A percentile compares a stretch with the other conserved stretches of the same genome.
These are phyloP conservation scores for Rhinoderma darwinii DNA, from an alignment of 2,113 vertebrate species.

Conservation along the genomic window DNA sequence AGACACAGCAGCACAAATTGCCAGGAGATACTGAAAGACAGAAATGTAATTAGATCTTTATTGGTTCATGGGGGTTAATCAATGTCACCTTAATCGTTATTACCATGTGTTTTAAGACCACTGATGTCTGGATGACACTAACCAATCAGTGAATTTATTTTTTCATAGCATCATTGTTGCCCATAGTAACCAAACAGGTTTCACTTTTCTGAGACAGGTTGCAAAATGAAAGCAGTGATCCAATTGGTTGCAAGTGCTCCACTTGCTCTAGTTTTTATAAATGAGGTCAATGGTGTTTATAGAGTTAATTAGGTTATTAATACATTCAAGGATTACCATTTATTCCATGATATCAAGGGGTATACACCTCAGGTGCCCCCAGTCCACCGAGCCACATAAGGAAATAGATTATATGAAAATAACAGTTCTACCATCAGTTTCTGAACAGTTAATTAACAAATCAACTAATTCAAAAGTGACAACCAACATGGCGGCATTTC, in stretches of 20 bases:
- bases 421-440: too few species aligned
- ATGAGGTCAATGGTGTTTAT: neutral
- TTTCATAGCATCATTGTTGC: neutral
- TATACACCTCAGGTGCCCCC: too few species aligned
- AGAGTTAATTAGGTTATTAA: too few species aligned
- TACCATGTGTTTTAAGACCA: neutral
- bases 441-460: too few species aligned
- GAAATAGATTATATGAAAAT: too few species aligned
- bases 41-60: neutral
- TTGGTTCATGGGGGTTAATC: conserved; percentile 28
- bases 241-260: neutral
- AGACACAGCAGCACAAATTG: neutral
- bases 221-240: neutral
- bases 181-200: neutral
- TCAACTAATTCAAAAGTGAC: too few species aligned
- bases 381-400: too few species aligned
- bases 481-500: too few species aligned
- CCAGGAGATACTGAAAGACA: neutral
- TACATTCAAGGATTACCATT: too few species aligned
- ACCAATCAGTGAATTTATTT: neutral
- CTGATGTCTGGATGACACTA: neutral
- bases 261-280: neutral
- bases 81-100: conserved; percentile 6
- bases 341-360: too few species aligned
- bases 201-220: neutral